Evolutionary conservation across 37 sponge, comb jelly and placozoan species (phyloP), one percentile per base, ranked within the genome.

Genomic region (Tethya wilhelma): DNA sequence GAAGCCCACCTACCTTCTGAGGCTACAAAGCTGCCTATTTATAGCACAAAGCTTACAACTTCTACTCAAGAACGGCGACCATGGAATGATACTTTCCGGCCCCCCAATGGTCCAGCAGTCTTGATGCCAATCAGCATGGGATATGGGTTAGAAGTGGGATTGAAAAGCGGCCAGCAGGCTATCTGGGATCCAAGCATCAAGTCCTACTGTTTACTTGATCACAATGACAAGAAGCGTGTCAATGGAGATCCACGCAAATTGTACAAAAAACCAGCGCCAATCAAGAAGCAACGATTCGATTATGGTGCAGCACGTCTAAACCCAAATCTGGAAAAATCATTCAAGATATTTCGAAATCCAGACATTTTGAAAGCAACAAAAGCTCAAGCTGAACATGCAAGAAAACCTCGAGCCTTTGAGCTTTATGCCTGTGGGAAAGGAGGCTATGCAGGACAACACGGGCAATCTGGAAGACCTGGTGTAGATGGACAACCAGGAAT

Each of bases 91-190:
- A 64, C 60, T 4, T 90, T 84, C 64, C 71, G 75, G 28, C 90
- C 85, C 14, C 90, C 90, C 25, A 53, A 80, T 63, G 90, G 90
- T 2, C 60, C 79, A 26, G 73, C 80, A n/a, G 66, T 79, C 59
- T 45, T 49, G 23, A 59, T 32, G 34, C 85, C 84, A 1, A 36
- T 80, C 34, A 86, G 81, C 36, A 45, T 90, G 19, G 91, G 91
- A 19, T 90, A 80, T 41, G 91, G 91, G 0, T 44, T 31, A 11
- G 91, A 85, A 30, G 68, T 85, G 53, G 91, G 91, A 2, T 58
- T 86, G 45, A 29, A 74, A 4, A n/a, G 70, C 6, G 73, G 72
- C 26, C 39, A 72, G 43, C 86, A 77, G 45, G 91, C 77, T 31
- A 34, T 90, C 0, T 90, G 86, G 82, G 82, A 90, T 44, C 86